Evolutionary conservation across 1,140 invertebrate genomes (phyloP), one percentile per base, ranked within the genome.

Genomic region (Tribolium castaneum): DNA sequence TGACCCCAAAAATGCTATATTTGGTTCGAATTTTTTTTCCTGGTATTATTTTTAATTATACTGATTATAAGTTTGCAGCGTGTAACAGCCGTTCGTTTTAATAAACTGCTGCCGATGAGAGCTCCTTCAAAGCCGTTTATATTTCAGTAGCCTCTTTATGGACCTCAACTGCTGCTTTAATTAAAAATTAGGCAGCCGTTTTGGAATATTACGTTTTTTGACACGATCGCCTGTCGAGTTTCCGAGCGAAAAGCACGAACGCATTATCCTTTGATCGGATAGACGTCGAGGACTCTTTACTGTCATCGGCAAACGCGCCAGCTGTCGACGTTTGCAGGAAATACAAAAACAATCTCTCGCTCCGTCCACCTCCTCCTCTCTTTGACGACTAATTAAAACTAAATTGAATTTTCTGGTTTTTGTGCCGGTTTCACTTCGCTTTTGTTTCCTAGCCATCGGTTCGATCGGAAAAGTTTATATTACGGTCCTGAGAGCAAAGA

Each of bases 321-420:
- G 59, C 59, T 66, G 59, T 66, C 59, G 59, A 66, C 59, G 30
- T 35, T 22, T 22, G 59, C 59, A 66, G 30, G 25, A 66, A 66
- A 66, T 66, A 66, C 59, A 66, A 66, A 66, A 66, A 66, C 59
- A 66, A 66, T 66, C 59, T 66, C 59, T 66, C 59, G 12, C 30
- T 66, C 59, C n/a, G 52, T 16, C 7, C 52, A 12, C 52, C 19
- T 25, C 54, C 59, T 35, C 30, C 30, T 12, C 72, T 35, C 72
- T 75, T 56, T 59, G 51, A 54, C 72, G 51, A 75, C 56, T 59
- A 75, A 75, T 75, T 75, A 75, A 75, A 75, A 75, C 51, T 75
- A 39, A 75, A 75, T 75, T 75, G 72, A 75, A 75, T 54, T 75
- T 75, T 75, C 72, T 75, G 72, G 72, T 74, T 74, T 74, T 51